These are phyloP conservation scores for Scomber japonicus DNA, from an alignment of 2,113 vertebrate genomes.

Conservation along the genomic window DNA sequence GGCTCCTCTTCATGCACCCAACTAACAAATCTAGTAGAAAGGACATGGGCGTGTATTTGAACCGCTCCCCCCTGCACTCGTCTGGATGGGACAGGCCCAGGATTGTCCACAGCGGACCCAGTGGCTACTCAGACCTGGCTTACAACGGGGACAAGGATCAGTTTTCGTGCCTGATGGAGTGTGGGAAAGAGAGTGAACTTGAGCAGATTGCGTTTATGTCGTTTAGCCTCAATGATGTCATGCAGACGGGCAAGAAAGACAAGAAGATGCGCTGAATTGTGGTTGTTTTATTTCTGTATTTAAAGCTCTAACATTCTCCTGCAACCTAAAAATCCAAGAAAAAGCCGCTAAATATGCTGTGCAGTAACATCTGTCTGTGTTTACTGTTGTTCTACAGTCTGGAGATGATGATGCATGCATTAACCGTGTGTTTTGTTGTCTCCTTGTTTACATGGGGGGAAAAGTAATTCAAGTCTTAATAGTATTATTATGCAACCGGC, in stretches of 20 bases:
- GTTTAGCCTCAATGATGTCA: conserved; percentile 80
- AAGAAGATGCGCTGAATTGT: conserved; percentile 60
- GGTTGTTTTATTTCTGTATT: conserved; percentile 37
- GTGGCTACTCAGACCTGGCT: conserved; percentile 93
- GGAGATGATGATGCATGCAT: conserved; percentile 73
- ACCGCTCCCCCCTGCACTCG: conserved; percentile 81
- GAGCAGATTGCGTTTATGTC: conserved; percentile 85
- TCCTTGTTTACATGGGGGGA: conserved; percentile 59
- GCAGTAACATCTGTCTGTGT: conserved; percentile 71
- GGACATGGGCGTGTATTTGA: conserved; percentile 91
- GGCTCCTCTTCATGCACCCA: conserved; percentile 94
- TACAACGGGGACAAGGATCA: conserved; percentile 83
- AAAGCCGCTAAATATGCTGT: conserved; percentile 59
- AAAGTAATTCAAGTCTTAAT: conserved; percentile 46
- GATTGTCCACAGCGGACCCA: conserved; percentile 88
- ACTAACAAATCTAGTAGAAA: conserved; percentile 78
- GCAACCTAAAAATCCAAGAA: conserved; percentile 33
- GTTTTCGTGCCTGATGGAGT: conserved; percentile 92
- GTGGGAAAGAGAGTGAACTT: conserved; percentile 84
- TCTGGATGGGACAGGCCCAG: conserved; percentile 85
- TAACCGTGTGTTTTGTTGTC: conserved; percentile 67
- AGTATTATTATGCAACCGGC: conserved; percentile 63
- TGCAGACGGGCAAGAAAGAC: conserved; percentile 70
- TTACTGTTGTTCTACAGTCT: conserved; percentile 60
- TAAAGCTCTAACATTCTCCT: conserved; percentile 37